These are phyloP conservation scores for Aromia moschata DNA, from an alignment of 2,888 invertebrate species.

Conservation along the genomic window DNA sequence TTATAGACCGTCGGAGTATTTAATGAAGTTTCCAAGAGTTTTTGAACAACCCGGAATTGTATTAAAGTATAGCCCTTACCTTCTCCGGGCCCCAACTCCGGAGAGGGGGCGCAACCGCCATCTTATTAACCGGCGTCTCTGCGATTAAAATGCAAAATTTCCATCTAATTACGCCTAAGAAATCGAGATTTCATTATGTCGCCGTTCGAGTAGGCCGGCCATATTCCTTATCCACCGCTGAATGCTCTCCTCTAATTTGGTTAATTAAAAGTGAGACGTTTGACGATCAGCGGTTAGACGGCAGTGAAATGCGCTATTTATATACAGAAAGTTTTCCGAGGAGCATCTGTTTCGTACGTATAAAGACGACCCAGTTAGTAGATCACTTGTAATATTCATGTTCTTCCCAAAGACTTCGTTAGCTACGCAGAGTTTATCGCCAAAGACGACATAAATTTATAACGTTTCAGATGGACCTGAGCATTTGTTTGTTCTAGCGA, in stretches of 20 bases:
- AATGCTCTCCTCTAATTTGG: constrained; percentile 37
- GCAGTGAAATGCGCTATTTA: constrained; percentile 36
- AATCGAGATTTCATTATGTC: constrained; percentile 40
- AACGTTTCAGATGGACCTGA: too few species aligned
- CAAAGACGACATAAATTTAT: too few species aligned
- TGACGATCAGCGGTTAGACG: constrained; percentile 33
- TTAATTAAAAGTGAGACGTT: constrained; percentile 38
- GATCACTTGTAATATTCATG: too few species aligned
- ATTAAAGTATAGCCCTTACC: not conserved
- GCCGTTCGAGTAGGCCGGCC: constrained; percentile 34
- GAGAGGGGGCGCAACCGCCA: constrained; percentile 4
- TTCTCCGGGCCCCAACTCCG: not conserved
- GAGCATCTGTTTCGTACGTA: constrained; percentile 9
- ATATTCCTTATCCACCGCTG: constrained; percentile 33
- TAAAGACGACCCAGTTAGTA: constrained; percentile 8
- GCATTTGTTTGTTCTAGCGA: too few species aligned
- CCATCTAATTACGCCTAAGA: constrained; percentile 39
- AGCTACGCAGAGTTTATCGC: too few species aligned
- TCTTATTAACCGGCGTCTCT: constrained; percentile 19
- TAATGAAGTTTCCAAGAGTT: too few species aligned
- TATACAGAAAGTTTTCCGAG: constrained; percentile 23
- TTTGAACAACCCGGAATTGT: not conserved
- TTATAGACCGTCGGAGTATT: too few species aligned
- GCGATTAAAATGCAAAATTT: constrained; percentile 36
- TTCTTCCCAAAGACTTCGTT: too few species aligned